Conservation (phyloP, 2,797 vertebrate species). For the Acestrorhynchus altus region DNA sequence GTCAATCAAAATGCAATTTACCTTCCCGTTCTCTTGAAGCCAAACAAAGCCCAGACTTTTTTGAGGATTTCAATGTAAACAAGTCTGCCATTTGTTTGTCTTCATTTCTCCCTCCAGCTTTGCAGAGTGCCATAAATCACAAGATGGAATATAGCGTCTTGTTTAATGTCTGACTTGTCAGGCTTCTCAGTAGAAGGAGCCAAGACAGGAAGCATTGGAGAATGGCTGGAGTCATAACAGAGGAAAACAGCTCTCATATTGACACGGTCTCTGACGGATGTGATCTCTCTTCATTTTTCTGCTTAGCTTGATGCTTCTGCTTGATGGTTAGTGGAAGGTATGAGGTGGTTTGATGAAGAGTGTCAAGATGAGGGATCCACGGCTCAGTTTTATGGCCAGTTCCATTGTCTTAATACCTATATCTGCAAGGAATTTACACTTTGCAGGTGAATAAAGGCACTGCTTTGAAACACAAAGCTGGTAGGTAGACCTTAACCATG, state of each 20-base stretch:
- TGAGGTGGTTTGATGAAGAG: background rate
- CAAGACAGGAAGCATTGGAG: constrained; percentile 36
- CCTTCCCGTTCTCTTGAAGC: constrained; percentile 40
- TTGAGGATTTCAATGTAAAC: constrained; percentile 37
- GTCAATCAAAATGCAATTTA: constrained; percentile 48
- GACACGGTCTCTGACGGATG: constrained; percentile 13
- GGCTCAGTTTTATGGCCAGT: no score
- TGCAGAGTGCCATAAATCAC: constrained; percentile 42
- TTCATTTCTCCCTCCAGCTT: constrained; percentile 38
- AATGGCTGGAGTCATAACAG: constrained; percentile 44
- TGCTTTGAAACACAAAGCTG: no score
- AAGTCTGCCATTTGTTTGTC: constrained; percentile 53
- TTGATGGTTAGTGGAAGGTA: background rate
- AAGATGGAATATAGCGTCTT: constrained; percentile 37
- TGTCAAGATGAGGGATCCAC: no score
- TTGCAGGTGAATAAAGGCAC: no score
- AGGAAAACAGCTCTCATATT: constrained; percentile 31
- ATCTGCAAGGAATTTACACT: no score
- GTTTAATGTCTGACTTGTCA: constrained; percentile 42
- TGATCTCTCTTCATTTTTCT: background rate
- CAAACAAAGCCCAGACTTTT: constrained; percentile 48
- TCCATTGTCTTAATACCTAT: no score
- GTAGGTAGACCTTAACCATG: no score
- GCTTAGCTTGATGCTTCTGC: background rate
- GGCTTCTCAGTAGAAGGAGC: constrained; percentile 32